A percentile compares a stretch with the other conserved stretches of the same genome.
Evolutionary conservation across 1,140 invertebrate genomes (phyloP).

Genomic region (Drosophila truncata): DNA sequence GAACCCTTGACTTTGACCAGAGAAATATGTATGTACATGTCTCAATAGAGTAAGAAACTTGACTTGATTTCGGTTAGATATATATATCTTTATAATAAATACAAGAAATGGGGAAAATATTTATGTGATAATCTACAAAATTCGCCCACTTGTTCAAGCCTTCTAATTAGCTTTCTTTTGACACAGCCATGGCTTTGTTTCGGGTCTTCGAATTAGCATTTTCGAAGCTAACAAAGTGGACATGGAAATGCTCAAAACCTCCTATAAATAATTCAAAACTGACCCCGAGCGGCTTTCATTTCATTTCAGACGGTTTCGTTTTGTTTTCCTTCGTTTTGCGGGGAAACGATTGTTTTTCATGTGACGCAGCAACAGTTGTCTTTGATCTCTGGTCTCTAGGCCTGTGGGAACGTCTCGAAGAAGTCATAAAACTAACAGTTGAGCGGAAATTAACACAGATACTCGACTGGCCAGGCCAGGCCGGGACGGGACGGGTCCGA

Average conservation of each 20-base stretch:
- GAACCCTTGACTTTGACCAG: conserved; percentile 64
- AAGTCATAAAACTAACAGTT: conserved; percentile 79
- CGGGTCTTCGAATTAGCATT: conserved; percentile 62
- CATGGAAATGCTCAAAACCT: conserved; percentile 42
- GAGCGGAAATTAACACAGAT: conserved; percentile 79
- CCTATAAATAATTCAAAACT: conserved; percentile 77
- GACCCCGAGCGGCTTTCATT: conserved; percentile 60
- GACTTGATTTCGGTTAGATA: neutral
- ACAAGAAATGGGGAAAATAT: neutral
- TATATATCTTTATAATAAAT: neutral
- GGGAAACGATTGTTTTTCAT: conserved; percentile 52
- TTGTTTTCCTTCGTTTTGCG: conserved; percentile 31
- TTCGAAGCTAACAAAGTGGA: conserved; percentile 45
- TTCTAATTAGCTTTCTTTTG: conserved; percentile 78
- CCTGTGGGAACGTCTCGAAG: conserved; percentile 69
- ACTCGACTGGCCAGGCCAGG: conserved; percentile 11
- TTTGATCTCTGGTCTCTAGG: conserved; percentile 2
- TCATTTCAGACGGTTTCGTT: conserved; percentile 31
- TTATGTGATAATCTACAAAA: neutral
- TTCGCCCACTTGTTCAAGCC: conserved; percentile 23
- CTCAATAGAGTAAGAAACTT: conserved; percentile 8
- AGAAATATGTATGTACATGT: neutral
- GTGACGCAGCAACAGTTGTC: conserved; percentile 65
- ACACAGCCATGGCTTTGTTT: conserved; percentile 43
- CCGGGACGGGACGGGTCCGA: neutral